Conservation (phyloP, 2,113 vertebrate species). For the Podarcis muralis region DNA sequence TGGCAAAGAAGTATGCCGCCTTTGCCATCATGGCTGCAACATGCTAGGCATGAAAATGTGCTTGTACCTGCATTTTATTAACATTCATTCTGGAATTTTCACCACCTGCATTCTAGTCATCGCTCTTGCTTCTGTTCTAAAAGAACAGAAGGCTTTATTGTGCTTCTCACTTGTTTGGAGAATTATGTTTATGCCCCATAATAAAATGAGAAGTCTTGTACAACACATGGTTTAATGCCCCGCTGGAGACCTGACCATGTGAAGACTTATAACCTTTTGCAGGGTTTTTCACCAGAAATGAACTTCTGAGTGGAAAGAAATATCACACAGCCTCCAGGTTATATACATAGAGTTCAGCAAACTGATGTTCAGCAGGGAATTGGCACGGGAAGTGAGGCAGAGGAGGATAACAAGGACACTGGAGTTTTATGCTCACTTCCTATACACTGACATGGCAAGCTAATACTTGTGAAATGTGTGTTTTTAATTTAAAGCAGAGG, state of each 20-base stretch:
- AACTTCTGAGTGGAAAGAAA: slow-evolving; percentile 27
- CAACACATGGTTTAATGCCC: slow-evolving; percentile 47
- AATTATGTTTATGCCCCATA: slow-evolving; percentile 52
- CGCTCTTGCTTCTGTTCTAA: too few relatives aligned
- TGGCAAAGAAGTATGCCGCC: too few relatives aligned
- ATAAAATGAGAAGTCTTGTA: slow-evolving; percentile 46
- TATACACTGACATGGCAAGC: background rate
- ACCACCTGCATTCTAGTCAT: too few relatives aligned
- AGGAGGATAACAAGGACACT: background rate
- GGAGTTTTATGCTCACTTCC: background rate
- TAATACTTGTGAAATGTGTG: slow-evolving; percentile 20
- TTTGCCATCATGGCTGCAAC: too few relatives aligned
- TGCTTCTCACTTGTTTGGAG: slow-evolving; percentile 44
- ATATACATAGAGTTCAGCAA: slow-evolving; percentile 3
- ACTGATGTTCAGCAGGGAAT: background rate
- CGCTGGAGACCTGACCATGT: slow-evolving; percentile 41
- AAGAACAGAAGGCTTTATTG: slow-evolving; percentile 26
- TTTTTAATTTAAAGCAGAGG: background rate
- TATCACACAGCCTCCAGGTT: background rate
- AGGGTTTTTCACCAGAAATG: background rate
- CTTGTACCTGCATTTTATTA: too few relatives aligned
- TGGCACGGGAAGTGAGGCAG: background rate
- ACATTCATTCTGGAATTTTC: too few relatives aligned
- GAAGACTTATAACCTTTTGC: slow-evolving; percentile 41
- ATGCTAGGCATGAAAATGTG: too few relatives aligned